Evolutionary conservation across 2,113 vertebrate species (phyloP).

Genomic region (Callopanchax toddi): DNA sequence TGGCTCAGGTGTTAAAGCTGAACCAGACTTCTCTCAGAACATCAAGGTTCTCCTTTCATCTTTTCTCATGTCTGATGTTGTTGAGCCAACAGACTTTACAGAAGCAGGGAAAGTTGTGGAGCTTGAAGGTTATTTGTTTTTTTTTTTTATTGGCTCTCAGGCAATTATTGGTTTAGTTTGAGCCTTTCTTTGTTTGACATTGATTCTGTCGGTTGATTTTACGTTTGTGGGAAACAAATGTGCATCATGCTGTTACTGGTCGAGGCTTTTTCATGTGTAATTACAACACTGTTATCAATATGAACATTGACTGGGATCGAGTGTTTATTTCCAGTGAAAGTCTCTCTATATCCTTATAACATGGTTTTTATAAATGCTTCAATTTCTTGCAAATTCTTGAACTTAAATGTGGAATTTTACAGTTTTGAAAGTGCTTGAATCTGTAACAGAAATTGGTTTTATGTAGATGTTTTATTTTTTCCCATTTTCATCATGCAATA

Average conservation of each 20-base stretch:
- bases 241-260: slow-evolving; percentile 19
- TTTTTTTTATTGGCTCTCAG: slow-evolving; percentile 32
- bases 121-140: slow-evolving; percentile 37
- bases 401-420: no score
- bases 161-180: slow-evolving; percentile 35
- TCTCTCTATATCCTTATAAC: not conserved
- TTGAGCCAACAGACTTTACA: slow-evolving; percentile 12
- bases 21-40: not conserved
- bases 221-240: no score
- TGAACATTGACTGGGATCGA: no score
- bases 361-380: no score
- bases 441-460: no score
- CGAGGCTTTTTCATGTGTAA: slow-evolving; percentile 10
- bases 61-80: slow-evolving; percentile 3
- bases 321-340: no score
- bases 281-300: slow-evolving; percentile 8
- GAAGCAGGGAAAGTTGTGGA: slow-evolving; percentile 22
- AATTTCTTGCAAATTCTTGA: no score
- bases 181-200: slow-evolving; percentile 31
- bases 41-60: not conserved
- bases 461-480: no score
- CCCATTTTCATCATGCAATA: no score
- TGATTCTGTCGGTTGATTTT: slow-evolving; percentile 25
- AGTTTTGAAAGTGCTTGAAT: no score
- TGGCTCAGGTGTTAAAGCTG: slow-evolving; percentile 16